phyloP scores from a whole-genome alignment of 2,113 vertebrate genomes.

The Spermophilus dauricus region DNA sequence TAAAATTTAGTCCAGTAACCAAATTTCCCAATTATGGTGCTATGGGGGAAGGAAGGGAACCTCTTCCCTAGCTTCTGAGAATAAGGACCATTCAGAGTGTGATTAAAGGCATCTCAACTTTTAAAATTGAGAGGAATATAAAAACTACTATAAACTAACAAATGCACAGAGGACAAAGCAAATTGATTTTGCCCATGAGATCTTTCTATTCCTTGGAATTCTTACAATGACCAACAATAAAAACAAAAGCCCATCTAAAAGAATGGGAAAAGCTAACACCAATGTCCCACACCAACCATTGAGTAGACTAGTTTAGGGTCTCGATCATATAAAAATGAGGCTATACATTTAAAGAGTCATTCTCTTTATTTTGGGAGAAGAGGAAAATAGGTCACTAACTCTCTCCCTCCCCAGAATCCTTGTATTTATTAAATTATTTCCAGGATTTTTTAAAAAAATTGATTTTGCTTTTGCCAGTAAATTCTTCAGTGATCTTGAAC shows the following conservation, averaged over 20 bases:
- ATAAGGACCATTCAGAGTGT: neutral
- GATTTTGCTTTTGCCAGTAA: constrained; percentile 23
- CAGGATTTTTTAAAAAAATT: neutral
- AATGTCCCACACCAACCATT: neutral
- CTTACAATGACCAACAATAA: constrained; percentile 4
- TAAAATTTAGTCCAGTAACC: constrained; percentile 78
- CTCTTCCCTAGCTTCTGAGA: neutral
- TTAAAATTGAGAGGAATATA: neutral
- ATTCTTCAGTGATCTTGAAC: neutral
- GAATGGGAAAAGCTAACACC: neutral
- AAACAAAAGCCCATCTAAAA: constrained; percentile 28
- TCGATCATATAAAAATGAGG: neutral
- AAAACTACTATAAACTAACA: neutral
- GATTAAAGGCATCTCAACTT: neutral
- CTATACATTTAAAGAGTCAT: neutral
- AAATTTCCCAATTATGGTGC: constrained; percentile 81
- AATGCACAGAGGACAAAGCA: neutral
- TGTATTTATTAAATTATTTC: neutral
- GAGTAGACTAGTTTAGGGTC: neutral
- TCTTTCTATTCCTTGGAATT: constrained; percentile 27
- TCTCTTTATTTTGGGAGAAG: neutral
- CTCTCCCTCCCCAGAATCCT: neutral
- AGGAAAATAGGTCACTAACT: neutral
- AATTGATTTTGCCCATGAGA: neutral
- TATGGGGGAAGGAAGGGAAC: neutral